Evolutionary conservation across 2,113 vertebrate species (phyloP).

Genomic region (Ceratotherium simum): DNA sequence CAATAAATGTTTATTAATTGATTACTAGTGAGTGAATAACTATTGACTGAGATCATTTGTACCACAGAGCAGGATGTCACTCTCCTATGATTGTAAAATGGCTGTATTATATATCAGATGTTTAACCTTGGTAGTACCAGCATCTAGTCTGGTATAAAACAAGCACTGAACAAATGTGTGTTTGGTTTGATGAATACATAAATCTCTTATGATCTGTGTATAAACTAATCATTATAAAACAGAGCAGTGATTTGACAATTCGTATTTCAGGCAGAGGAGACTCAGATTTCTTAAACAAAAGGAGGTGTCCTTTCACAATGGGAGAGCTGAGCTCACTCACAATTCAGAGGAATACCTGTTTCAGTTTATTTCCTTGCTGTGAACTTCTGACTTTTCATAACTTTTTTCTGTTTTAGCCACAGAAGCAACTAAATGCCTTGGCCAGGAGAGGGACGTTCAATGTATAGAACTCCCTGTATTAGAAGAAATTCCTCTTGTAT

Average conservation of each 20-base stretch:
- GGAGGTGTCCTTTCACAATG: neutral
- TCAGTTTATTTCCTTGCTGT: neutral
- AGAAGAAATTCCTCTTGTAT: neutral
- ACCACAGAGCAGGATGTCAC: neutral
- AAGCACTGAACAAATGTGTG: neutral
- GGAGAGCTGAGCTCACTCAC: neutral
- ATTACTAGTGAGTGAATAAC: conserved; percentile 1
- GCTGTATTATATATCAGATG: neutral
- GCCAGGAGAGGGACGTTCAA: neutral
- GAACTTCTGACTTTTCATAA: neutral
- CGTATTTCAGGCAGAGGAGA: neutral
- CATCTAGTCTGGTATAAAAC: neutral
- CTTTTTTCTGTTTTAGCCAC: neutral
- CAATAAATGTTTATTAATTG: conserved; percentile 13
- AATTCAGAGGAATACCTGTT: neutral
- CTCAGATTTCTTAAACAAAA: conserved; percentile 14
- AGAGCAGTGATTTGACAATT: conserved; percentile 34
- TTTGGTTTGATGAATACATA: neutral
- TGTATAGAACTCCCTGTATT: neutral
- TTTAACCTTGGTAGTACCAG: neutral
- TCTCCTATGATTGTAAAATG: conserved; percentile 8
- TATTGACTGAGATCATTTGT: neutral
- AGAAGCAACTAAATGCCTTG: neutral
- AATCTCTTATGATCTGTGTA: neutral
- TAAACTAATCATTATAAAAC: conserved; percentile 9